A percentile compares a stretch with the other conserved stretches of the same genome.
These are phyloP conservation scores for Rutilus rutilus DNA, from an alignment of 2,113 vertebrate genomes.

Conservation along the genomic window DNA sequence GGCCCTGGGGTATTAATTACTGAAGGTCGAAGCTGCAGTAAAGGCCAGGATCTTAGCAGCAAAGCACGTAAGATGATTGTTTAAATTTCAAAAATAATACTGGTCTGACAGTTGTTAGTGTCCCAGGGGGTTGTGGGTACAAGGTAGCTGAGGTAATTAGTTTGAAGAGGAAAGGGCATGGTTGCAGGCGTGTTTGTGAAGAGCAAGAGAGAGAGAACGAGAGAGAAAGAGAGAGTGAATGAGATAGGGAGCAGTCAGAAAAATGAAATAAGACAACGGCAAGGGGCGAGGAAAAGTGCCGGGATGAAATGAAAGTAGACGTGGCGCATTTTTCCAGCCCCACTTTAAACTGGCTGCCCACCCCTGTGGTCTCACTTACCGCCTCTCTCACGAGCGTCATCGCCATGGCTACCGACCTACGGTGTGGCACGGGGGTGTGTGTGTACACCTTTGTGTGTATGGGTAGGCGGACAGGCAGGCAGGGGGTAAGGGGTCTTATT, in stretches of 20 bases:
- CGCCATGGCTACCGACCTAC: constrained; percentile 17
- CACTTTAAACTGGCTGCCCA: constrained; percentile 37
- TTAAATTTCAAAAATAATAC: constrained; percentile 88
- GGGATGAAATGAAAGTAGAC: constrained; percentile 51
- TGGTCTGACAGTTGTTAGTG: constrained; percentile 82
- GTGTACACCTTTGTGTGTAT: constrained; percentile 21
- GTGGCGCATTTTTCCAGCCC: constrained; percentile 51
- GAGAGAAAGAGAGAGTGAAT: constrained; percentile 33
- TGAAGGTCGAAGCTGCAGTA: constrained; percentile 85
- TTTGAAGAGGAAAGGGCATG: constrained; percentile 86
- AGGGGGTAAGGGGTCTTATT: constrained; percentile 59
- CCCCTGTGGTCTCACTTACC: background rate
- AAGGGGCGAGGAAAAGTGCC: constrained; percentile 28
- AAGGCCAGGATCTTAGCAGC: constrained; percentile 85
- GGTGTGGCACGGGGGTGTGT: background rate
- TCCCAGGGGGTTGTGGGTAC: constrained; percentile 77
- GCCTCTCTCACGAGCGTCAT: background rate
- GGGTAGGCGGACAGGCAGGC: constrained; percentile 29
- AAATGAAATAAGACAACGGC: constrained; percentile 17
- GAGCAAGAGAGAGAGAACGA: constrained; percentile 57
- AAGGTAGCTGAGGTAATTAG: constrained; percentile 84
- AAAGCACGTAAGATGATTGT: constrained; percentile 83
- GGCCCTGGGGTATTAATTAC: constrained; percentile 86
- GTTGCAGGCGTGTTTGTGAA: constrained; percentile 80
- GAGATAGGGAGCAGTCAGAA: constrained; percentile 32